Evolutionary conservation across 2,888 invertebrate species (phyloP), one percentile per base, ranked within the genome.

Genomic region (Trichopoda pennipes): DNA sequence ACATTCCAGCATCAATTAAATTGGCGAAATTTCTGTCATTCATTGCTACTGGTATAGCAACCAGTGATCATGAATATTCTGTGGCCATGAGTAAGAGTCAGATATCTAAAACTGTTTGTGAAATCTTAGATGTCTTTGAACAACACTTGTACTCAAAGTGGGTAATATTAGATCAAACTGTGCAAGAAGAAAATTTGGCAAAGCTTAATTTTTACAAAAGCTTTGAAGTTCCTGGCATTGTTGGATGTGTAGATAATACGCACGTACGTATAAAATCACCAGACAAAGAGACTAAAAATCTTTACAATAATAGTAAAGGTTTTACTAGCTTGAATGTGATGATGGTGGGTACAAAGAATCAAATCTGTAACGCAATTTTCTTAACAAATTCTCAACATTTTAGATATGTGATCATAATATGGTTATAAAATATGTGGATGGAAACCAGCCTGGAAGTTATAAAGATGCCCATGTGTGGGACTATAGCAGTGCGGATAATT

Each of bases 371-470:
- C 4, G 14, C 3, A 17, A 17, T n/a, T 38, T 8, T 32, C 3
- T 19, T 21, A 49, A 19, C 12, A 38, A 53, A 19, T 2, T 51
- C 1, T 2, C 19, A 12, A 12, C 21, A 17, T 19, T n/a, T 1
- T 69, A 77, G 77, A 56, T 77, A 28, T 77, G 70, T 32, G 56
- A 77, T 38, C 47, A 70, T n/a, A 70, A 77, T 28, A 77, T 63
- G 77, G 19, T 70, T 8, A 70, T 77, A 28, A 77, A 55, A 44
- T 61, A 56, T 63, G 77, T 77, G 10, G 75, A 76, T 0, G 68
- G 66, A 35, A 58, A 38, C 19, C 58, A 76, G 19, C 75, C 75
- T 3, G 69, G 77, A 10, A 17, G 35, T 19, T 60, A 32, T 19
- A 8, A 55, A 0, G 55, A 70, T 38, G 42, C 21, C 1, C 21